Percentiles rank a stretch among this genome's conserved stretches.
These are phyloP conservation scores for Callaeas wilsoni DNA, from an alignment of 2,113 vertebrate genomes.

Conservation along the genomic window DNA sequence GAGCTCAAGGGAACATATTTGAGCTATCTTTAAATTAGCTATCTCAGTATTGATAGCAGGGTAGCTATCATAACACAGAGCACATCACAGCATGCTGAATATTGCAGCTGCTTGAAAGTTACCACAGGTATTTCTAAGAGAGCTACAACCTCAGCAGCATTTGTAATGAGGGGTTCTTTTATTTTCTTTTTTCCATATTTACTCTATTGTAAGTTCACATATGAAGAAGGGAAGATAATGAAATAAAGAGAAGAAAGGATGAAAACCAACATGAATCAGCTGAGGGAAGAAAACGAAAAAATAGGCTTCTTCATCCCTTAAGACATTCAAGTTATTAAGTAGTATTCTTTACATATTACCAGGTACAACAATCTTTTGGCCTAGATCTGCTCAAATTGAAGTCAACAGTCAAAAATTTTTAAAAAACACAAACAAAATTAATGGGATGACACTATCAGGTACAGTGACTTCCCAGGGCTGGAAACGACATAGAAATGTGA, in stretches of 20 bases:
- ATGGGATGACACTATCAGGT: background rate
- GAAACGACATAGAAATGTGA: background rate
- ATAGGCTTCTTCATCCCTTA: background rate
- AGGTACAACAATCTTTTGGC: background rate
- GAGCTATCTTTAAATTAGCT: slow-evolving; percentile 47
- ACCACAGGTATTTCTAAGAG: background rate
- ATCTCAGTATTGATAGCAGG: background rate
- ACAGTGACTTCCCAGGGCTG: background rate
- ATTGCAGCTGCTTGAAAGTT: background rate
- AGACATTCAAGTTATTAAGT: background rate
- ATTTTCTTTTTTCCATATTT: background rate
- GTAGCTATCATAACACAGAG: background rate
- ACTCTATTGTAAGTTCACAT: background rate
- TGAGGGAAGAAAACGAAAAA: background rate
- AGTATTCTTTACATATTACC: background rate
- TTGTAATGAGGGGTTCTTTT: background rate
- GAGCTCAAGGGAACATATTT: slow-evolving; percentile 17
- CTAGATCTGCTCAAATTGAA: background rate
- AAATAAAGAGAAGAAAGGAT: background rate
- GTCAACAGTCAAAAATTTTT: background rate
- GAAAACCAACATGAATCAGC: background rate
- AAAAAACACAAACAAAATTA: background rate
- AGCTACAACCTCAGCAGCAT: background rate
- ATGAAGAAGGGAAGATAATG: background rate
- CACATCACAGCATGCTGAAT: background rate